Base-by-base conservation (phyloP, 1,140 invertebrate genomes). In the Acyrthosiphon pisum region DNA sequence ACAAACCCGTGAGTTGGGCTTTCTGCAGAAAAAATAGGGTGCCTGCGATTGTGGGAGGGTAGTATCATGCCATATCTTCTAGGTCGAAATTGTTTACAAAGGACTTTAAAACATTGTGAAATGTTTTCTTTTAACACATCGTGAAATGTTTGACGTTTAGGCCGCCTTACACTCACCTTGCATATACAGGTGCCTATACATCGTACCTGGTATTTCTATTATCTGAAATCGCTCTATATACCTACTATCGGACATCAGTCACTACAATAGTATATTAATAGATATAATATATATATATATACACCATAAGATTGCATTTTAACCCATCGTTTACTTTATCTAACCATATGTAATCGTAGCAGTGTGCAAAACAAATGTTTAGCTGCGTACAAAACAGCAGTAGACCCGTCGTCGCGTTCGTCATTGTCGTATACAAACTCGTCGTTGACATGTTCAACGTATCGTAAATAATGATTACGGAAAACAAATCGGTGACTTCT, bases 401-500 rank as follows among this genome's bases (percentile, higher is more conserved):
- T 30, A 30, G 41, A 11, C 18, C 46, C 11, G 23, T 76, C 30
- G 60, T 68, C 11, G 60, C 11, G 60, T 76, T n/a, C 30, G 30
- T 76, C 30, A n/a, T 76, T n/a, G 60, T 76, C 76, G 35, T 84
- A 44, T 1, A 83, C 37, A 44, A 46, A 88, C 46, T 53, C 18
- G 46, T 89, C 7, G 20, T 89, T 53, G 87, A 89, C 48, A 50
- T 89, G 48, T 89, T 89, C 87, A 89, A 20, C 87, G 48, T 37
- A 89, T 89, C 50, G 50, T 53, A 89, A 89, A 89, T 53, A 53
- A 89, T 53, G 48, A 89, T 35, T 53, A 50, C n/a, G 23, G 46
- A 89, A 89, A 53, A 89, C n/a, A 89, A 53, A 89, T 89, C 48
- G 87, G 50, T 87, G 86, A 48, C 86, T 87, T 48, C 84, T 86